Evolutionary conservation across 1,140 invertebrate genomes (phyloP).

Genomic region (Cherax quadricarinatus): DNA sequence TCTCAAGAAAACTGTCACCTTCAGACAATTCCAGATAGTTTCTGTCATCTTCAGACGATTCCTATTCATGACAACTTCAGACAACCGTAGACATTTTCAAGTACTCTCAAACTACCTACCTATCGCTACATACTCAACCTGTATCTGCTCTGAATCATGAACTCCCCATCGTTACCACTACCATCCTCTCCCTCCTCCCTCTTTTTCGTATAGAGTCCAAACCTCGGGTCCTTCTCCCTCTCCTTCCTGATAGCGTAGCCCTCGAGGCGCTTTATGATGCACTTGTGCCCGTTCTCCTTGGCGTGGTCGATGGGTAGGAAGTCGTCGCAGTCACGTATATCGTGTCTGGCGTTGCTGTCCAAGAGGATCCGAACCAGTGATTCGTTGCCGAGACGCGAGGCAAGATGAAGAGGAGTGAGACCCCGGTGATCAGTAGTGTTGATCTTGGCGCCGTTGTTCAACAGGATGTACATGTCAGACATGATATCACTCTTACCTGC

Average conservation of each 20-base stretch:
- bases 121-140: neutral
- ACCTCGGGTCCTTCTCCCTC: constrained; percentile 36
- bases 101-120: neutral
- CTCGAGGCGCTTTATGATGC: constrained; percentile 65
- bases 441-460: constrained; percentile 65
- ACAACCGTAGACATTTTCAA: neutral
- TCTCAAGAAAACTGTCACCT: too few relatives aligned
- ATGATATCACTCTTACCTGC: constrained; percentile 70
- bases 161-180: neutral
- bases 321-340: constrained; percentile 60
- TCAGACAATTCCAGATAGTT: too few relatives aligned
- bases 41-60: too few relatives aligned
- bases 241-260: constrained; percentile 26
- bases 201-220: constrained; percentile 3
- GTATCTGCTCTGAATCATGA: constrained; percentile 18
- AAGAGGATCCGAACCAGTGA: constrained; percentile 71
- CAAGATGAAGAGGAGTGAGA: constrained; percentile 68
- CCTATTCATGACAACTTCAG: neutral
- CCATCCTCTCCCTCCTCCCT: neutral
- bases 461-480: constrained; percentile 70
- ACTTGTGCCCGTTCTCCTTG: constrained; percentile 60
- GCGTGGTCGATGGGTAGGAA: constrained; percentile 71
- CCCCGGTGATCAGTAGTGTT: constrained; percentile 56
- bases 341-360: constrained; percentile 54
- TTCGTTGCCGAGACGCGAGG: constrained; percentile 67